Evolutionary conservation across 1,140 invertebrate species (phyloP).

Genomic region (Mylabris phalerata): DNA sequence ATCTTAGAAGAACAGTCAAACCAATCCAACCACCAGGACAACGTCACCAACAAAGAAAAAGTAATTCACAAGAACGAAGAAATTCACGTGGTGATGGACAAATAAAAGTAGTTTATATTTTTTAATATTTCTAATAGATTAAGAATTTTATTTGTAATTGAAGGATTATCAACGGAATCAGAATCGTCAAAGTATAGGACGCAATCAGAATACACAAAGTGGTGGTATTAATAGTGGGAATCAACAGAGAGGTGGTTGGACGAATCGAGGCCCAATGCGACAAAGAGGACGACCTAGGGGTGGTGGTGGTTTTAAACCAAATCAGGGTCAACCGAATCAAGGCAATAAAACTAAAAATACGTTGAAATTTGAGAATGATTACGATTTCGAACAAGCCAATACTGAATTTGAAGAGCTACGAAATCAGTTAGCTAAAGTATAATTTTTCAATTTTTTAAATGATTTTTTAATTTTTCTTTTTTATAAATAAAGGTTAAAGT

Average conservation of each 20-base stretch:
- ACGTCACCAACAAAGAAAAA: slow-evolving; percentile 21
- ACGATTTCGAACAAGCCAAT: slow-evolving; percentile 97
- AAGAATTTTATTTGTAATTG: not conserved
- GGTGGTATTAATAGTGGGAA: slow-evolving; percentile 27
- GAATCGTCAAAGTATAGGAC: slow-evolving; percentile 13
- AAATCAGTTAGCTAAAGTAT: slow-evolving; percentile 75
- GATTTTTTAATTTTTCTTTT: not conserved
- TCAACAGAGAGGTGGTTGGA: slow-evolving; percentile 38
- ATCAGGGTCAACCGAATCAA: slow-evolving; percentile 35
- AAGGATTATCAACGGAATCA: slow-evolving; percentile 34
- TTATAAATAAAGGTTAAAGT: slow-evolving; percentile 30
- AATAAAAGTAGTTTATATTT: slow-evolving; percentile 4
- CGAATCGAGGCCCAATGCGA: slow-evolving; percentile 15
- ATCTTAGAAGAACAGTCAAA: slow-evolving; percentile 35
- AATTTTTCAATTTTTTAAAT: slow-evolving; percentile 47
- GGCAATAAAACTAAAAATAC: slow-evolving; percentile 36
- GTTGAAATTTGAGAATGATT: slow-evolving; percentile 91
- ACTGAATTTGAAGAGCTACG: slow-evolving; percentile 91
- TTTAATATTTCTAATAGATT: slow-evolving; percentile 2
- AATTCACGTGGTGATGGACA: slow-evolving; percentile 32
- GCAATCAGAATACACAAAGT: slow-evolving; percentile 18
- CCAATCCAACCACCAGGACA: slow-evolving; percentile 39
- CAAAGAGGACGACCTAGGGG: slow-evolving; percentile 12
- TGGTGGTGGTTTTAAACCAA: slow-evolving; percentile 17
- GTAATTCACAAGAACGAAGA: slow-evolving; percentile 27